A percentile compares a stretch with the other conserved stretches of the same genome.
Evolutionary conservation across 2,888 invertebrate species (phyloP).

Genomic region (Hirtodrosophila histrioides): DNA sequence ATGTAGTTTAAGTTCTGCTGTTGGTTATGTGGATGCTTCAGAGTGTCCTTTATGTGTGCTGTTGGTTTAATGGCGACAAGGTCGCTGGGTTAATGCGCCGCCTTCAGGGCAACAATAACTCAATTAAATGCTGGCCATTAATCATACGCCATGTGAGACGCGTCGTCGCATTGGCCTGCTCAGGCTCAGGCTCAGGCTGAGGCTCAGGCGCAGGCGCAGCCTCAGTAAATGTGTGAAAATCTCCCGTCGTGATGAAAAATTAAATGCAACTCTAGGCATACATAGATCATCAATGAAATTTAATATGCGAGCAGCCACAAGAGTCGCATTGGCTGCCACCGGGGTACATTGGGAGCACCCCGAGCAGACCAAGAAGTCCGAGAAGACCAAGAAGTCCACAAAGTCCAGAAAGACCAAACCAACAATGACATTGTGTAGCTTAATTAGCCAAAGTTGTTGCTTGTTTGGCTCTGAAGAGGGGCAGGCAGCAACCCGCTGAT

Average conservation of each 20-base stretch:
- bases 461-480: slow-evolving; percentile 13
- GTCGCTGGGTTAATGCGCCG: slow-evolving; percentile 74
- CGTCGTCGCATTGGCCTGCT: not conserved
- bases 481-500: slow-evolving; percentile 56
- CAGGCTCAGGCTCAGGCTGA: not conserved
- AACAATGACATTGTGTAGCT: slow-evolving; percentile 78
- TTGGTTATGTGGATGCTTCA: not conserved
- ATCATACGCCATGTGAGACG: slow-evolving; percentile 72
- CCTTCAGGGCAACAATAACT: slow-evolving; percentile 70
- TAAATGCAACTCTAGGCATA: slow-evolving; percentile 74
- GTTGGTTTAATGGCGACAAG: slow-evolving; percentile 60
- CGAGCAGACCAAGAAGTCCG: not conserved
- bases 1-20: not conserved
- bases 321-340: slow-evolving; percentile 18
- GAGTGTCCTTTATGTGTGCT: slow-evolving; percentile 27
- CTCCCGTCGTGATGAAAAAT: slow-evolving; percentile 81
- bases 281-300: slow-evolving; percentile 82
- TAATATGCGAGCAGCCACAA: slow-evolving; percentile 69
- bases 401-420: slow-evolving; percentile 12
- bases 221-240: slow-evolving; percentile 79
- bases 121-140: slow-evolving; percentile 76
- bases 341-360: slow-evolving; percentile 47
- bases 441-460: slow-evolving; percentile 78
- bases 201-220: not conserved
- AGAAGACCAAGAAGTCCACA: not conserved